Evolutionary conservation across 2,888 invertebrate genomes (phyloP), one percentile per base, ranked within the genome.

Genomic region (Epirrhoe alternata): DNA sequence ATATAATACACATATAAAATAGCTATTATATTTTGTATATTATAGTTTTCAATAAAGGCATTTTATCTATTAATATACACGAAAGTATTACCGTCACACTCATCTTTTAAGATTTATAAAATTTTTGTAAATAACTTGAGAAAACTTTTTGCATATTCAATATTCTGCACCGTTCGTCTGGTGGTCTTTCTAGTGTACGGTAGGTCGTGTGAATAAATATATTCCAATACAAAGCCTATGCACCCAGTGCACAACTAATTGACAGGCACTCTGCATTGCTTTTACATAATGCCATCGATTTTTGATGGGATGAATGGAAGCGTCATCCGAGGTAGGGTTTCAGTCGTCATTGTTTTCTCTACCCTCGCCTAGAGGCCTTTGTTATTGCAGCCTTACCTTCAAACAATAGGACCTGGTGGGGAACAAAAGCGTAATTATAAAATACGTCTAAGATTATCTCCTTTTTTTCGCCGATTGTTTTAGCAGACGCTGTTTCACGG

Each of bases 341-440:
- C 83, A 89, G 91, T 88, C 90, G 76, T 89, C 88, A 90, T 92
- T 92, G 92, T 92, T 89, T 88, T 83, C 77, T 71, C 83, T 85
- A 84, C 88, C 84, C 74, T 68, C 66, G 70, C 71, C 83, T 82
- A 85, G 74, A 73, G 73, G 77, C 89, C 84, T 87, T 90, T 89
- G 90, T 91, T 90, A 85, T 84, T 84, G 83, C 82, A 75, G 77
- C 81, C 85, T 86, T 86, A 79, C 76, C 77, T 80, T 74, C 83
- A 85, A 85, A 92, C 92, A 91, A 92, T 68, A 85, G 89, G 81
- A 82, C 79, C 81, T 80, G 80, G 78, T 77, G 82, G 24, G 75
- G 82, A 84, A 92, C 90, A 92, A 92, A 87, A 86, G 86, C 84
- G 82, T 89, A 89, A 91, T 92, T 91, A 90, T 83, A 85, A 76